Base-by-base conservation (phyloP, 1,140 invertebrate genomes). In the Drosophila trapezifrons region DNA sequence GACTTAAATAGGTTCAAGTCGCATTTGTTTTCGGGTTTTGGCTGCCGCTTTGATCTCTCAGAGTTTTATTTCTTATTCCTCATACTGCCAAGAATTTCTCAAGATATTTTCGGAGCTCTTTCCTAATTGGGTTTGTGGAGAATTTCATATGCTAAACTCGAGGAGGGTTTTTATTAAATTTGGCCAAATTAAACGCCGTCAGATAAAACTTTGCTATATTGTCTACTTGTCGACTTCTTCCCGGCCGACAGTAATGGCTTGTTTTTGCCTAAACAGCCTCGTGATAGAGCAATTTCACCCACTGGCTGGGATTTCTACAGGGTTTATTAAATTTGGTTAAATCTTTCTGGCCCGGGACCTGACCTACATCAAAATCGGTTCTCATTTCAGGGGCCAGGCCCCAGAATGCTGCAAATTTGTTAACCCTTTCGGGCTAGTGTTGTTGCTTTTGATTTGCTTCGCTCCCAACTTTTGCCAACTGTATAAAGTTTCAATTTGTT, bases 401-500 rank as follows among this genome's bases (percentile, higher is more conserved):
- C 13, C 32, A 52, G 62, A 69, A 52, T 69, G 66, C 29, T 72
- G 52, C 52, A 58, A 58, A 72, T 72, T 72, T 72, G 69, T 71
- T 71, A 71, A 58, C 69, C 69, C 69, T 58, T 71, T 57, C 42
- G 65, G 67, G 67, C 22, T 27, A 32, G 51, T n/a, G 43, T 37
- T 42, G 51, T 18, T 55, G 51, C 62, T 32, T 56, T 56, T 70
- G 67, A 70, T 71, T 72, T 63, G 71, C 25, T 40, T 22, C 43
- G 13, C n/a, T 13, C 43, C 20, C 43, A 72, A 71, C 69, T 71
- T 71, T 58, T 67, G 25, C 72, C 72, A 76, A 76, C 71, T 75
- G 72, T 76, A 56, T 75, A 65, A 65, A 76, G 71, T 76, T 76
- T 76, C 55, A 76, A 76, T 70, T 77, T 72, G 66, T 49, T 72